Percentiles rank a stretch among this genome's conserved stretches.
Conservation (phyloP, 2,113 vertebrate genomes). For the Centrocercus urophasianus region DNA sequence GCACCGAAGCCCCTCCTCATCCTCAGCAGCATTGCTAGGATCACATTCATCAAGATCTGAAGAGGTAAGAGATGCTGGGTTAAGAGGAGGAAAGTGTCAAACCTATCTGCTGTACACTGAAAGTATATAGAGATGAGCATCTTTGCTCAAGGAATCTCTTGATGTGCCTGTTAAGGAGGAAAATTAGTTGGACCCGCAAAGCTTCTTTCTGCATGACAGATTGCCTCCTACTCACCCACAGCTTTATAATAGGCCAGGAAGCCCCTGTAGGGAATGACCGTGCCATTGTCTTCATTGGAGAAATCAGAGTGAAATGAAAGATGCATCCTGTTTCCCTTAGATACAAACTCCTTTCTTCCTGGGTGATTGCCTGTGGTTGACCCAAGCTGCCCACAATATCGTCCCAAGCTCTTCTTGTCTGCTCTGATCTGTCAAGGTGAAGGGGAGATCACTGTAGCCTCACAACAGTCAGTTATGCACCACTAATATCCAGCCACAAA, state of each 20-base stretch:
- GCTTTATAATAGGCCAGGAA: slow-evolving; percentile 90
- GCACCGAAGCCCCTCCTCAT: slow-evolving; percentile 71
- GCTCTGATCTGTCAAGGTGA: slow-evolving; percentile 81
- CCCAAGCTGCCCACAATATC: slow-evolving; percentile 86
- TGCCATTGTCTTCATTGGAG: slow-evolving; percentile 84
- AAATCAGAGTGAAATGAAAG: slow-evolving; percentile 85
- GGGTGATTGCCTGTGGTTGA: slow-evolving; percentile 82
- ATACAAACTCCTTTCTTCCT: slow-evolving; percentile 78
- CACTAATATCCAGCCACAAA: not conserved
- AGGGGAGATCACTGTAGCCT: not conserved
- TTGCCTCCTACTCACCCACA: slow-evolving; percentile 78
- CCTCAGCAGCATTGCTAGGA: not conserved
- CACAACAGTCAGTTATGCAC: fast-evolving
- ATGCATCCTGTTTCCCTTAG: slow-evolving; percentile 84
- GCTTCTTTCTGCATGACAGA: not conserved
- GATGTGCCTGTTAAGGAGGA: not conserved
- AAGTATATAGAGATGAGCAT: not conserved
- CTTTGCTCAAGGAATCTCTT: not conserved
- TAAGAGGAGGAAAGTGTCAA: not conserved
- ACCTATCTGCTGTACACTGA: not conserved
- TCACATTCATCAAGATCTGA: slow-evolving; percentile 81
- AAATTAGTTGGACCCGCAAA: not conserved
- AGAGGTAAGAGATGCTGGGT: not conserved
- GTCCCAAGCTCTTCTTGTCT: slow-evolving; percentile 81
- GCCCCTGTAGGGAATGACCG: slow-evolving; percentile 79